Conservation (phyloP, 2,113 vertebrate species). For the Alexandromys fortis region DNA sequence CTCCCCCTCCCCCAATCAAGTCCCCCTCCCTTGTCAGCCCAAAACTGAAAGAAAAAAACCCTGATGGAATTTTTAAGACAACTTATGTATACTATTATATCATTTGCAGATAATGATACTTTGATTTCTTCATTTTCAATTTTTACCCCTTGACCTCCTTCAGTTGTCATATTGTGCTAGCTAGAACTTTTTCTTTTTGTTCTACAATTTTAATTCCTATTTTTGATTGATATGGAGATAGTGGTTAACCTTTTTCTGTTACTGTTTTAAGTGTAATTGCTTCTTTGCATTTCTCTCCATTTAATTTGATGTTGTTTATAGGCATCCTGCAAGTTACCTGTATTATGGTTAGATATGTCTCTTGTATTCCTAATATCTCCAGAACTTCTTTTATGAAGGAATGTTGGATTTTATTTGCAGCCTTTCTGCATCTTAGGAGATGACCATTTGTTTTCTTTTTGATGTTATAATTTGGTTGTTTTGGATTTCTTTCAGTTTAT, state of each 20-base stretch:
- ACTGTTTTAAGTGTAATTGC: neutral
- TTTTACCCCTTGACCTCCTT: neutral
- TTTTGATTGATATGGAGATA: neutral
- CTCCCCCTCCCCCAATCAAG: too few relatives aligned
- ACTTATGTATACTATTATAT: neutral
- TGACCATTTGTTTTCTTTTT: neutral
- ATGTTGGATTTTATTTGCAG: neutral
- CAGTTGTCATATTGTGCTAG: neutral
- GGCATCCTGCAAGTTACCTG: neutral
- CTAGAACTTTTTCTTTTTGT: neutral
- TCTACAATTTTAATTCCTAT: neutral
- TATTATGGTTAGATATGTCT: neutral
- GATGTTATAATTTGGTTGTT: neutral
- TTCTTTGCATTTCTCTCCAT: neutral
- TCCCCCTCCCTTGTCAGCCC: too few relatives aligned
- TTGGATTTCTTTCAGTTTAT: neutral
- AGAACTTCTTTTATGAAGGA: neutral
- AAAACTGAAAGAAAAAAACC: neutral
- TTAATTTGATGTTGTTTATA: neutral
- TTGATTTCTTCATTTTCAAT: neutral
- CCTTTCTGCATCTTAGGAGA: neutral
- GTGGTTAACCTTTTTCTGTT: neutral
- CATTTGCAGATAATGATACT: neutral
- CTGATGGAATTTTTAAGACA: neutral
- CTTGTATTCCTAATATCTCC: neutral